Conservation (phyloP, 1,140 invertebrate genomes). For the Metaphire vulgaris region DNA sequence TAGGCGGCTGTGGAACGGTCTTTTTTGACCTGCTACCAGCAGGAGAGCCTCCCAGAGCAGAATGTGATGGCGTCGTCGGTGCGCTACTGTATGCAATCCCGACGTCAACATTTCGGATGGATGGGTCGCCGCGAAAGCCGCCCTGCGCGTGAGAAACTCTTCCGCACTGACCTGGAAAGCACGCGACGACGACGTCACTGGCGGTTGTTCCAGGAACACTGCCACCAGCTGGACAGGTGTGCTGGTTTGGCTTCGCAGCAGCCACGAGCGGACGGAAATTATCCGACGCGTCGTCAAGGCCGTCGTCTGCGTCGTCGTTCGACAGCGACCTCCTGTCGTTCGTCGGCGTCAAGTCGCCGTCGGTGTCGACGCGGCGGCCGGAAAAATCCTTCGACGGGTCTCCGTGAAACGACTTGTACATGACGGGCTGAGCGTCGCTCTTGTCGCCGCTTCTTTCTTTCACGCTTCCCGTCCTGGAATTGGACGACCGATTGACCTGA, state of each 20-base stretch:
- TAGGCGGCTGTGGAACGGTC: slow-evolving; percentile 31
- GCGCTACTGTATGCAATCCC: not conserved
- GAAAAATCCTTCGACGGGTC: slow-evolving; percentile 5
- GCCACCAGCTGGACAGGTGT: not conserved
- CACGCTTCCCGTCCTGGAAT: not conserved
- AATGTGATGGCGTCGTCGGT: not conserved
- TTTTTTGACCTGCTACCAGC: not conserved
- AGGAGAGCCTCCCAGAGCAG: not conserved
- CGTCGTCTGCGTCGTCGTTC: not conserved
- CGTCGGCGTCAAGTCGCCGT: not conserved
- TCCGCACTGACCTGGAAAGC: not conserved
- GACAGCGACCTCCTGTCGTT: not conserved
- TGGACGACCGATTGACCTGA: not conserved
- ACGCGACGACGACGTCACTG: not conserved
- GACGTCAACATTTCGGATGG: not conserved
- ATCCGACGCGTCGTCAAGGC: not conserved
- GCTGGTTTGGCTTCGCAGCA: no score
- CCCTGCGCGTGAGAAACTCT: not conserved
- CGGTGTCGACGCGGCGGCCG: not conserved
- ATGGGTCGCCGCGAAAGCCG: not conserved
- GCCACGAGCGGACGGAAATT: slow-evolving; percentile 6
- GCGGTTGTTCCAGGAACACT: slow-evolving; percentile 9
- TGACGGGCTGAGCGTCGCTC: not conserved
- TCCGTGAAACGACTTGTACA: slow-evolving; percentile 18
- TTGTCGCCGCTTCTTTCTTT: not conserved